Evolutionary conservation across 2,113 vertebrate species (phyloP).

Genomic region (Thunnus thynnus): DNA sequence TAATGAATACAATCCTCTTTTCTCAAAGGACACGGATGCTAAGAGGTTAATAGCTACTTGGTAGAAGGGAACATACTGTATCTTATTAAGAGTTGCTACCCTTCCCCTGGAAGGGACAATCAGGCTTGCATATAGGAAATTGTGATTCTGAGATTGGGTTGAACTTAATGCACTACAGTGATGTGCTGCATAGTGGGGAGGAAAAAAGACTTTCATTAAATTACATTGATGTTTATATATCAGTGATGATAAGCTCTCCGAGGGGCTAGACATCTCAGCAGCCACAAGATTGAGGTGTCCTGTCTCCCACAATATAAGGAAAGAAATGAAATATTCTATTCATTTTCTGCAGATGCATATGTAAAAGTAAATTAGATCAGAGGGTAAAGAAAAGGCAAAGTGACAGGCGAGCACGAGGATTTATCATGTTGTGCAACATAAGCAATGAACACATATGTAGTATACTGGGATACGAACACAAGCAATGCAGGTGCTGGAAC

Average conservation of each 20-base stretch:
- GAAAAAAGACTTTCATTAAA: constrained; percentile 75
- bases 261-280: constrained; percentile 30
- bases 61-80: constrained; percentile 16
- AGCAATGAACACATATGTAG: background rate
- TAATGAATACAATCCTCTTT: constrained; percentile 16
- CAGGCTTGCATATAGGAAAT: constrained; percentile 51
- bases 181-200: constrained; percentile 32
- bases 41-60: constrained; percentile 25
- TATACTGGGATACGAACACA: background rate
- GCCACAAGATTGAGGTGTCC: constrained; percentile 41
- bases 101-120: constrained; percentile 37
- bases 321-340: constrained; percentile 52
- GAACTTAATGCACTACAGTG: constrained; percentile 48
- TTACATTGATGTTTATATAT: constrained; percentile 69
- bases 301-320: constrained; percentile 4
- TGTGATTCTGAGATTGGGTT: constrained; percentile 41
- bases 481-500: constrained; percentile 32
- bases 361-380: constrained; percentile 44
- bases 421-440: constrained; percentile 14
- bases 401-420: background rate
- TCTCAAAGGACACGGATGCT: constrained; percentile 3
- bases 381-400: constrained; percentile 12
- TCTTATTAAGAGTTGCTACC: constrained; percentile 22
- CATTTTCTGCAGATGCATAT: constrained; percentile 29
- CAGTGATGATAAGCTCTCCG: constrained; percentile 64